phyloP scores from a whole-genome alignment of 2,113 vertebrate species.

The Aptenodytes forsteri region DNA sequence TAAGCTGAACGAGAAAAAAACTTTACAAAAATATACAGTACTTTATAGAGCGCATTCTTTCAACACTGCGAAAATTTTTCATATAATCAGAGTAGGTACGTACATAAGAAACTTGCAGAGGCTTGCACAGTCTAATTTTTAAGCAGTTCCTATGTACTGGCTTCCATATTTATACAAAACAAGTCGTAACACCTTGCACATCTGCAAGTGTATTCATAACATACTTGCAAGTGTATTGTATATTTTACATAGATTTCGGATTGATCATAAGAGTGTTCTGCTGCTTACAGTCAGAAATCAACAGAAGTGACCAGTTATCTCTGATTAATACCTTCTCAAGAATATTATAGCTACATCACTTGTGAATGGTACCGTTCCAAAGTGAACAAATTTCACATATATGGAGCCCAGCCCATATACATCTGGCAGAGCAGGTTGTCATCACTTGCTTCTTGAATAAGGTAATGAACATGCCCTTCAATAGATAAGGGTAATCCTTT shows the following conservation, averaged over 20 bases:
- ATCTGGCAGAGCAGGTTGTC: conserved; percentile 94
- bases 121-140: neutral
- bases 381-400: conserved; percentile 77
- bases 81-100: neutral
- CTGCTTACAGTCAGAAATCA: neutral
- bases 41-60: neutral
- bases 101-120: neutral
- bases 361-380: neutral
- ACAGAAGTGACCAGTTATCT: neutral
- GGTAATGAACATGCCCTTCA: conserved; percentile 96
- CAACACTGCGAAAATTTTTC: neutral
- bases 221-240: neutral
- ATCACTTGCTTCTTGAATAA: conserved; percentile 94
- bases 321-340: neutral
- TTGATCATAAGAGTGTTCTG: neutral
- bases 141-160: neutral
- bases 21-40: neutral
- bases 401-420: conserved; percentile 98
- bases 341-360: neutral
- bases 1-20: neutral
- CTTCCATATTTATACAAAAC: neutral
- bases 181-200: neutral
- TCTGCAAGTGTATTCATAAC: neutral
- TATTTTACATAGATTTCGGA: neutral
- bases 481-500: conserved; percentile 94